Conservation (phyloP, 2,797 vertebrate species). For the Carapus acus region DNA sequence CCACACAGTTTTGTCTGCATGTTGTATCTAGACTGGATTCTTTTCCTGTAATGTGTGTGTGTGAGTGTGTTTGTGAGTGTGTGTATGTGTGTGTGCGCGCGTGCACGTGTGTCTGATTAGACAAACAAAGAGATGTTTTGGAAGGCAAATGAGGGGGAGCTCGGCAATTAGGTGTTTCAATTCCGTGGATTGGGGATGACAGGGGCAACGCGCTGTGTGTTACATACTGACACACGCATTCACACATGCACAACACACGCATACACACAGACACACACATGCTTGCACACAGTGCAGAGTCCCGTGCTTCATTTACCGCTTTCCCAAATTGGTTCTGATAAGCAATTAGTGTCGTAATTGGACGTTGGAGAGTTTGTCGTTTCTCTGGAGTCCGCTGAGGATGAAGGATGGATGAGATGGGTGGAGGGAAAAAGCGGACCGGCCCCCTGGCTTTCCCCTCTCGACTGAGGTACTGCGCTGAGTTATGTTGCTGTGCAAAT, state of each 20-base stretch:
- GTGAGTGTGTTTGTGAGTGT: conserved; percentile 11
- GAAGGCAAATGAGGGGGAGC: conserved; percentile 68
- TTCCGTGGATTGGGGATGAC: conserved; percentile 75
- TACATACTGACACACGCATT: conserved; percentile 27
- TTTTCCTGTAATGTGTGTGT: conserved; percentile 1
- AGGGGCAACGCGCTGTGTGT: conserved; percentile 61
- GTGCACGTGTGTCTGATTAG: conserved; percentile 50
- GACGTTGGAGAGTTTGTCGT: conserved; percentile 69
- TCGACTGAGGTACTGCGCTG: too few relatives aligned
- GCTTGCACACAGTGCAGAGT: conserved; percentile 32
- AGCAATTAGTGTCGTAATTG: conserved; percentile 80
- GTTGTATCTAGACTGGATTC: conserved; percentile 16
- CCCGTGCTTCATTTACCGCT: conserved; percentile 68
- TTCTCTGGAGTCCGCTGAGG: conserved; percentile 63
- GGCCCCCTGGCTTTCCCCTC: conserved; percentile 10
- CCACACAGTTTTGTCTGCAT: too few relatives aligned
- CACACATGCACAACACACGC: conserved; percentile 11
- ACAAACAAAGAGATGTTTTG: conserved; percentile 67
- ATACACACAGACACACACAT: conserved; percentile 21
- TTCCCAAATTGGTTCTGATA: conserved; percentile 76
- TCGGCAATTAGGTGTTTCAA: conserved; percentile 71
- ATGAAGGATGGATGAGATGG: conserved; percentile 53
- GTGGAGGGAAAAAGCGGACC: conserved; percentile 36
- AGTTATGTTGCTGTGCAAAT: too few relatives aligned
- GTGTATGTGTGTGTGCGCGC: conserved; percentile 18